phyloP scores from a whole-genome alignment of 2,113 vertebrate genomes.

The Pedionomus torquatus region DNA sequence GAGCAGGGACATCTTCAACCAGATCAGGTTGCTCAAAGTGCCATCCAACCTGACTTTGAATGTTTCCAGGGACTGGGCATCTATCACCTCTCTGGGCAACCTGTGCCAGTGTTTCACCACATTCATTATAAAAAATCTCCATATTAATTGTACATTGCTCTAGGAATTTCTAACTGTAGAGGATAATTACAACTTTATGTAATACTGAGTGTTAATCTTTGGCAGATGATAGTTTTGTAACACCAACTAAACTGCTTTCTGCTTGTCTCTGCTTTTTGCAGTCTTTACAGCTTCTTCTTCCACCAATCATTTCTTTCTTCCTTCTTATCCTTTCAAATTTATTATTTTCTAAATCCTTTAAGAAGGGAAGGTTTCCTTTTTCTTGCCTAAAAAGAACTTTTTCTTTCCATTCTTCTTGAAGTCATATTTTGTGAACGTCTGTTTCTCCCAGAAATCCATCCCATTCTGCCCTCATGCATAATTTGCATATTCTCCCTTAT shows the following conservation, averaged over 20 bases:
- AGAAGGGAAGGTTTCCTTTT: background rate
- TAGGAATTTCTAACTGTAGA: background rate
- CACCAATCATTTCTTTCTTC: background rate
- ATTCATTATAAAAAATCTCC: background rate
- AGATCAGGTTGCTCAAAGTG: background rate
- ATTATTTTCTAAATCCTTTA: background rate
- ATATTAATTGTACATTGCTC: background rate
- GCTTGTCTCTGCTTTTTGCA: background rate
- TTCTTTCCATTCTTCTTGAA: background rate
- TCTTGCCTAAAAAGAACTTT: background rate
- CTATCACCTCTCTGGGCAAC: background rate
- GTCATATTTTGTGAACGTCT: background rate
- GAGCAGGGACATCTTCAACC: background rate
- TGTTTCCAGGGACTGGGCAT: background rate
- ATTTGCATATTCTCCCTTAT: background rate
- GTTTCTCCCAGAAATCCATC: background rate
- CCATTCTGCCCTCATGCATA: background rate
- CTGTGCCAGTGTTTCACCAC: background rate
- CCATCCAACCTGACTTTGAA: background rate
- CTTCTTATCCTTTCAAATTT: background rate
- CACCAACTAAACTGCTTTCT: background rate
- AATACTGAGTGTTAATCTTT: background rate
- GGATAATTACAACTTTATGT: background rate
- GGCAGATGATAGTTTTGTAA: background rate
- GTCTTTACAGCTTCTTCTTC: background rate